phyloP scores from a whole-genome alignment of 2,113 vertebrate species.

The Galeopterus variegatus region DNA sequence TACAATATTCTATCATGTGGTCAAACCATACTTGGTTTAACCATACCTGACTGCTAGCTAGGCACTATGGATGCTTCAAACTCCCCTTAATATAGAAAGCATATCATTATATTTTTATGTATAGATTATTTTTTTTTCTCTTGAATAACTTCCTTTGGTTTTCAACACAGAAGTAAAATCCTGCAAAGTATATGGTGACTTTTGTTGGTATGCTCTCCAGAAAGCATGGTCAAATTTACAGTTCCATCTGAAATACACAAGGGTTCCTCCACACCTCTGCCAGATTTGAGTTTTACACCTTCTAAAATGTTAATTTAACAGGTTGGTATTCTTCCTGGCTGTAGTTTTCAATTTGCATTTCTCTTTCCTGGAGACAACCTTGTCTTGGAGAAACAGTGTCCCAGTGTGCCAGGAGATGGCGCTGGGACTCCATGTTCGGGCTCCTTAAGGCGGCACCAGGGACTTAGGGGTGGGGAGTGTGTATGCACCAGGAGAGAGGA shows the following conservation, averaged over 20 bases:
- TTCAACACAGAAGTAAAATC: neutral
- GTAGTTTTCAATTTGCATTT: neutral
- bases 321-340: neutral
- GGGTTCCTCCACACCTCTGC: neutral
- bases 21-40: neutral
- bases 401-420: conserved; percentile 73
- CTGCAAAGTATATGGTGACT: neutral
- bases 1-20: neutral
- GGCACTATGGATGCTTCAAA: neutral
- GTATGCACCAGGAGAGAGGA: neutral
- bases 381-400: neutral
- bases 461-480: too few species aligned
- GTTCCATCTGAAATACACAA: accelerated
- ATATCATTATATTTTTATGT: neutral
- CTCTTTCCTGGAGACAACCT: neutral
- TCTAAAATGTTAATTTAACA: neutral
- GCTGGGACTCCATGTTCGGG: conserved; percentile 70
- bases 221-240: neutral
- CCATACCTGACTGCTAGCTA: neutral
- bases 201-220: neutral
- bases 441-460: accelerated
- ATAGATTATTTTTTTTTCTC: neutral
- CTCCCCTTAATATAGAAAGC: neutral
- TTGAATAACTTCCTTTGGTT: neutral
- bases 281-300: neutral